phyloP scores from a whole-genome alignment of 53 echinoderm and acorn worm species.

The Arbacia lixula region DNA sequence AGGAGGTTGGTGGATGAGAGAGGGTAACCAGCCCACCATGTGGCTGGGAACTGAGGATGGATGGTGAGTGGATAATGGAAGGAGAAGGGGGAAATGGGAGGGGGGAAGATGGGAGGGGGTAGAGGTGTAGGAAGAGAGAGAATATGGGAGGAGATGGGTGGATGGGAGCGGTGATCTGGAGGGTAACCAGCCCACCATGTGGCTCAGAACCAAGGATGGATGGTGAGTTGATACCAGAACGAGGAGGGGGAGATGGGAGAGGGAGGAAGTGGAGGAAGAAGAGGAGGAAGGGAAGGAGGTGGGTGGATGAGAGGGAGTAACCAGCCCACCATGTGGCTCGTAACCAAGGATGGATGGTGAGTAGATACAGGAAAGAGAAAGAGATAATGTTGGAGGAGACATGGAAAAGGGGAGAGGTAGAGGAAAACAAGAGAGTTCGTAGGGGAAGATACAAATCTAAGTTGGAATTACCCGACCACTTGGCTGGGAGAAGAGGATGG shows the following conservation, averaged over 20 bases:
- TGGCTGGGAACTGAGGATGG: constrained; percentile 99
- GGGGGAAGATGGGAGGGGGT: neutral
- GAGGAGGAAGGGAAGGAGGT: neutral
- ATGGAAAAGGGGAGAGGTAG: neutral
- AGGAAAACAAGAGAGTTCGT: neutral
- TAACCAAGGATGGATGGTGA: constrained; percentile 94
- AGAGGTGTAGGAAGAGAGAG: neutral
- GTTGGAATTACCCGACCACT: constrained; percentile 86
- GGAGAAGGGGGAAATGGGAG: neutral
- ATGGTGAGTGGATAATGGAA: constrained; percentile 72
- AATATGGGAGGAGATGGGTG: neutral
- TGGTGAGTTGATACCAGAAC: constrained; percentile 71
- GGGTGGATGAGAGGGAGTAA: neutral
- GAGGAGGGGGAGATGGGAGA: neutral
- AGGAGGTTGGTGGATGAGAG: too few species aligned
- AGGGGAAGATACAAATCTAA: neutral
- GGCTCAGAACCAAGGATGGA: constrained; percentile 94
- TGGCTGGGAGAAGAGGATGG: constrained; percentile 96
- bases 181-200: constrained; percentile 90
- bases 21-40: constrained; percentile 93
- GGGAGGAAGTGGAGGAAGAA: neutral
- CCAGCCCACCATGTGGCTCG: constrained; percentile 96
- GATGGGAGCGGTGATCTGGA: constrained; percentile 59
- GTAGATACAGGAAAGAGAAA: too few species aligned
- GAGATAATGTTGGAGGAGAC: too few species aligned